phyloP scores from a whole-genome alignment of 2,797 vertebrate genomes.

The Fratercula arctica region DNA sequence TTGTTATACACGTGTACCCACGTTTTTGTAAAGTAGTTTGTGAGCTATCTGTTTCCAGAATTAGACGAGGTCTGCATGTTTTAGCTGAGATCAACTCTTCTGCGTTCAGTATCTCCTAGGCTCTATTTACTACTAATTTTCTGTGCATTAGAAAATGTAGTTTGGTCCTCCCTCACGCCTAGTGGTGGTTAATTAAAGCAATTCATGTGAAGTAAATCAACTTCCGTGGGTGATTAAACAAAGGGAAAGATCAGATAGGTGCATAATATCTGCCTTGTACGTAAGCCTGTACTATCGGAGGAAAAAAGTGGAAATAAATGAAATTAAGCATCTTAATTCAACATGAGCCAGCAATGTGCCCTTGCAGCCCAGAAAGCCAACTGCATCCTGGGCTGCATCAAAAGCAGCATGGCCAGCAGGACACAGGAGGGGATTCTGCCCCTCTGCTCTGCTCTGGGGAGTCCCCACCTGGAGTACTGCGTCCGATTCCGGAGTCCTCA shows the following conservation, averaged over 20 bases:
- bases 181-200: slow-evolving; percentile 5
- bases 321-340: background rate
- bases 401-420: too few relatives aligned
- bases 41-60: background rate
- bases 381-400: too few relatives aligned
- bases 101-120: background rate
- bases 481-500: too few relatives aligned
- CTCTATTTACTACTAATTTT: background rate
- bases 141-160: background rate
- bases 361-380: too few relatives aligned
- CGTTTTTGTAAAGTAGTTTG: background rate
- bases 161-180: background rate
- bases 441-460: too few relatives aligned
- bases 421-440: too few relatives aligned
- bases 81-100: slow-evolving; percentile 12
- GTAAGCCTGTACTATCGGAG: background rate
- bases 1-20: background rate
- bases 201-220: background rate
- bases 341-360: too few relatives aligned
- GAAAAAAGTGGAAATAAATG: background rate
- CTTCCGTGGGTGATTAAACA: background rate
- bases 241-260: background rate
- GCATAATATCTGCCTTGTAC: background rate
- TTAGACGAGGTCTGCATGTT: background rate
- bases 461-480: too few relatives aligned